Conservation (phyloP, 2,113 vertebrate genomes). For the Periophthalmus modestus region DNA sequence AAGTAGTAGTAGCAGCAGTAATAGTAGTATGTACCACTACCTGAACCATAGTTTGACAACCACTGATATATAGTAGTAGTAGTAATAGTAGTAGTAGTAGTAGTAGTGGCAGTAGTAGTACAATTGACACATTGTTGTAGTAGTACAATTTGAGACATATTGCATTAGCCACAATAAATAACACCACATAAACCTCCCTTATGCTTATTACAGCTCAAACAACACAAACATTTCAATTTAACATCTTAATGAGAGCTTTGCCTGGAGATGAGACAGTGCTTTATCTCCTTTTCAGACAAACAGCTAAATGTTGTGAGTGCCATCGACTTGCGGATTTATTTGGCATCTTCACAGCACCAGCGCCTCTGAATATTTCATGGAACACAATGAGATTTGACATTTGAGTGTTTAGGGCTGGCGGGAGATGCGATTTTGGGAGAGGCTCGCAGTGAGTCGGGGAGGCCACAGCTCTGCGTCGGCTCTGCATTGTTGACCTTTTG, state of each 20-base stretch:
- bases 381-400: conserved; percentile 8
- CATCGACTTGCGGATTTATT: not conserved
- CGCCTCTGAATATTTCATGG: not conserved
- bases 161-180: not conserved
- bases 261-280: not conserved
- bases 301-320: not conserved
- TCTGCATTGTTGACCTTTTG: conserved; percentile 26
- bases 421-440: not conserved
- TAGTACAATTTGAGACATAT: no score
- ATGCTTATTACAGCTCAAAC: not conserved
- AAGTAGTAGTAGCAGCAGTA: no score
- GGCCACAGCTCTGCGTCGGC: not conserved
- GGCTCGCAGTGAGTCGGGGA: not conserved
- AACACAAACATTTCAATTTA: not conserved
- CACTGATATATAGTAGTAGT: no score
- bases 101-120: no score
- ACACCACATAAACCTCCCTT: not conserved
- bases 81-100: no score
- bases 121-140: no score
- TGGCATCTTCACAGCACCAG: not conserved
- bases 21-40: no score
- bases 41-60: no score
- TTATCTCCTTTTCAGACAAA: conserved; percentile 7
- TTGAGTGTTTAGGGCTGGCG: conserved; percentile 4
- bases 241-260: not conserved